Percentiles rank a stretch among this genome's conserved stretches.
These are phyloP conservation scores for Urocolius indicus DNA, from an alignment of 2,113 vertebrate genomes.

Conservation along the genomic window DNA sequence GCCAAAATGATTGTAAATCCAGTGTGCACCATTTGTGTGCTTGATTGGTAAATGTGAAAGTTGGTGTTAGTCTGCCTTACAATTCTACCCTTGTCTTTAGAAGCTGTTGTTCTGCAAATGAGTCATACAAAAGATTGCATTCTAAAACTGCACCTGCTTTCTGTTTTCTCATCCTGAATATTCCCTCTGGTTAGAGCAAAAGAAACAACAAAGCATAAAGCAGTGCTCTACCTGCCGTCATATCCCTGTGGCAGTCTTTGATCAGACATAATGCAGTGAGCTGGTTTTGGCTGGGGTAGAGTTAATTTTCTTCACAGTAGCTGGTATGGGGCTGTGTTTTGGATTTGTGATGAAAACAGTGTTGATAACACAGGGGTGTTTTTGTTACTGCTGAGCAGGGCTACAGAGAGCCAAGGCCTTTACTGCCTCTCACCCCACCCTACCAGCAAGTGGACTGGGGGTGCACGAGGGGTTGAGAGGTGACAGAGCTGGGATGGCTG, in stretches of 20 bases:
- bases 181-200: background rate
- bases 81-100: background rate
- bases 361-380: too few species aligned
- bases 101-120: background rate
- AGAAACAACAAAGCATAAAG: background rate
- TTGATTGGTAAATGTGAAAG: background rate
- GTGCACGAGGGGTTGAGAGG: too few species aligned
- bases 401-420: too few species aligned
- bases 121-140: background rate
- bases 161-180: background rate
- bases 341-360: too few species aligned
- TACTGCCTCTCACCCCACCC: too few species aligned
- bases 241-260: constrained; percentile 4
- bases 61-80: background rate
- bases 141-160: background rate
- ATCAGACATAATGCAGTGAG: background rate
- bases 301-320: too few species aligned
- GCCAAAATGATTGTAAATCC: background rate
- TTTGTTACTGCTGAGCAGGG: too few species aligned
- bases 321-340: too few species aligned
- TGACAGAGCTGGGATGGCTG: too few species aligned
- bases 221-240: background rate
- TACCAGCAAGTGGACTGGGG: too few species aligned
- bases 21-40: background rate
- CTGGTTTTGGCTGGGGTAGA: too few species aligned